Evolutionary conservation across 2,888 invertebrate species (phyloP), one percentile per base, ranked within the genome.

Genomic region (Clistopyga incitator): DNA sequence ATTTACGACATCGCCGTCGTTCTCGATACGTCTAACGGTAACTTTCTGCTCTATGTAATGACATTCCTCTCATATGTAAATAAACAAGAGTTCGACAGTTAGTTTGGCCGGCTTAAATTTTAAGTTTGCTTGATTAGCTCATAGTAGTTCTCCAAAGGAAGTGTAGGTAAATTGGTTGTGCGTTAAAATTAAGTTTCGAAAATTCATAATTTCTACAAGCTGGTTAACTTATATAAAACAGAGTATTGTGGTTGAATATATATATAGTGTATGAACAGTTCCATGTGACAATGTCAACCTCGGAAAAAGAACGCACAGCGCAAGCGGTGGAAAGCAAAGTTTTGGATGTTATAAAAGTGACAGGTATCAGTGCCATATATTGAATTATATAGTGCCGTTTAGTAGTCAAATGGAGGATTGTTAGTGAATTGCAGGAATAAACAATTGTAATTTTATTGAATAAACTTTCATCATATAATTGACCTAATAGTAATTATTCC

Each of bases 11-110:
- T 15, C 13, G 18, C 18, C 50, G 18, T n/a, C 50, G n/a, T 29
- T 29, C n/a, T n/a, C 29, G 34, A 61, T 15, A 29, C 59, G 42
- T 78, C 18, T 64, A 84, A 84, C 84, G 81, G 81, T 81, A 70
- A 81, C 78, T 78, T 56, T 70, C 68, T 75, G 81, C 78, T 75
- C 81, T 74, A 78, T 81, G 78, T 84, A 84, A 81, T 81, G 59
- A 64, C 81, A 81, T 81, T 84, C 84, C 75, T 80, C 64, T 34
- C 20, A 47, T 64, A 29, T 81, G 81, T 84, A 81, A 81, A 81
- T 78, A 84, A 84, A 84, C 81, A 81, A 65, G 0, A 8, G 38
- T 56, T 15, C 3, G 34, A 59, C 3, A n/a, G 15, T 8, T 6
- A 29, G 38, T 29, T 61, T 10, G 34, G n/a, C 10, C 15, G 3